phyloP scores from a whole-genome alignment of 2,888 invertebrate genomes.

The Perizoma affinitatum region DNA sequence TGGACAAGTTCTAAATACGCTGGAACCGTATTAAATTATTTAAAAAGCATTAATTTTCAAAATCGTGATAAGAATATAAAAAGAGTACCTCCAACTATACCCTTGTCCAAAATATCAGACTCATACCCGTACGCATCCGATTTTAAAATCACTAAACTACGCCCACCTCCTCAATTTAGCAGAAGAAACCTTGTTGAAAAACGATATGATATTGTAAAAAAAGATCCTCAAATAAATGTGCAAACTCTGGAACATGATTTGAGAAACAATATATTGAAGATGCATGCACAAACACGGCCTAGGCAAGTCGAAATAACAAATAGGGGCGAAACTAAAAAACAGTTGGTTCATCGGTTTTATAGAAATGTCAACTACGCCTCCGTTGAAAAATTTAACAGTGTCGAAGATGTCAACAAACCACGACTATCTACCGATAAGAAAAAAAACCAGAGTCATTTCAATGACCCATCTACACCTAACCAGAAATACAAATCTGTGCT shows the following conservation, averaged over 20 bases:
- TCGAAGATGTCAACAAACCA: slow-evolving; percentile 36
- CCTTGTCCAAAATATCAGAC: slow-evolving; percentile 62
- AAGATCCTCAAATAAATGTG: slow-evolving; percentile 65
- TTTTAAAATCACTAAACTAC: slow-evolving; percentile 57
- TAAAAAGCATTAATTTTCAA: slow-evolving; percentile 65
- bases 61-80: slow-evolving; percentile 44
- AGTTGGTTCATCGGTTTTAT: slow-evolving; percentile 50
- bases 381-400: slow-evolving; percentile 40
- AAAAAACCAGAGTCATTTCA: slow-evolving; percentile 36
- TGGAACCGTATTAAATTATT: slow-evolving; percentile 67
- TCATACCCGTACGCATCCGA: slow-evolving; percentile 67
- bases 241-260: slow-evolving; percentile 64
- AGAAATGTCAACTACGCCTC: slow-evolving; percentile 47
- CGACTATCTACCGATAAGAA: slow-evolving; percentile 33
- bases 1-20: slow-evolving; percentile 73
- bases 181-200: slow-evolving; percentile 56
- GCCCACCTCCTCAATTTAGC: slow-evolving; percentile 57
- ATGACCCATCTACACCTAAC: slow-evolving; percentile 42
- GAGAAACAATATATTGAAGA: slow-evolving; percentile 58
- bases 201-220: slow-evolving; percentile 51
- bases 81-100: slow-evolving; percentile 62
- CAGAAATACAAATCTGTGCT: slow-evolving; percentile 56
- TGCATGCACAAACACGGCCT: slow-evolving; percentile 56
- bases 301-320: slow-evolving; percentile 62
- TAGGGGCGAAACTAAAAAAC: slow-evolving; percentile 52